These are phyloP conservation scores for Nannoperca australis DNA, from an alignment of 2,797 vertebrate genomes.

Conservation along the genomic window DNA sequence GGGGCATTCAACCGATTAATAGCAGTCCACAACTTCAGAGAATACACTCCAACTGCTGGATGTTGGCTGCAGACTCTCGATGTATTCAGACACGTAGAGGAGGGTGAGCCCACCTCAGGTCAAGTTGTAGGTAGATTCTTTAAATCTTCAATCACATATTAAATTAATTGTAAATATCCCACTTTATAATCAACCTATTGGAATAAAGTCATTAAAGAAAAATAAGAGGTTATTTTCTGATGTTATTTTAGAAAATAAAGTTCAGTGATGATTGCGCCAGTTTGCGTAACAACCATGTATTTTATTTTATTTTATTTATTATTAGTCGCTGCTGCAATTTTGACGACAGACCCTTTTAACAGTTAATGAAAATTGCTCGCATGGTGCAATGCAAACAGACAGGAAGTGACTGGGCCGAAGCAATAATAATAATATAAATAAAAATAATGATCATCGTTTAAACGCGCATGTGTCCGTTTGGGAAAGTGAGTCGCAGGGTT, in stretches of 20 bases:
- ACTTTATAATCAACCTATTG: not conserved
- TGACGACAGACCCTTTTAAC: not conserved
- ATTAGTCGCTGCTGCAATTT: not conserved
- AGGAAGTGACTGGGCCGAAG: no score
- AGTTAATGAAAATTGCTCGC: not conserved
- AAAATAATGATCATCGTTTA: no score
- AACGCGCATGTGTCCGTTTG: constrained; percentile 58
- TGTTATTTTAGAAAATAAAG: not conserved
- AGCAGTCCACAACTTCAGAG: constrained; percentile 35
- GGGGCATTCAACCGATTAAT: constrained; percentile 54
- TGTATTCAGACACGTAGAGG: not conserved
- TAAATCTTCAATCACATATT: not conserved
- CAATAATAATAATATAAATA: constrained; percentile 21
- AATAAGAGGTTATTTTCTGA: not conserved
- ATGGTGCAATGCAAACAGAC: not conserved
- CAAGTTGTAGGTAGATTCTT: not conserved
- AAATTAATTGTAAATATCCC: not conserved
- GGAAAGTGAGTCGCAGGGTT: constrained; percentile 63
- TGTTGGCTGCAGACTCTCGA: not conserved
- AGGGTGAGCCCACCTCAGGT: not conserved
- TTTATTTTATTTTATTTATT: not conserved
- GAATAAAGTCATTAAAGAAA: not conserved
- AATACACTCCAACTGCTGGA: constrained; percentile 25
- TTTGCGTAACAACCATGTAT: not conserved
- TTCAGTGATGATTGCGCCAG: not conserved